phyloP scores from a whole-genome alignment of 2,797 vertebrate genomes.

The Spinus olivaceus region DNA sequence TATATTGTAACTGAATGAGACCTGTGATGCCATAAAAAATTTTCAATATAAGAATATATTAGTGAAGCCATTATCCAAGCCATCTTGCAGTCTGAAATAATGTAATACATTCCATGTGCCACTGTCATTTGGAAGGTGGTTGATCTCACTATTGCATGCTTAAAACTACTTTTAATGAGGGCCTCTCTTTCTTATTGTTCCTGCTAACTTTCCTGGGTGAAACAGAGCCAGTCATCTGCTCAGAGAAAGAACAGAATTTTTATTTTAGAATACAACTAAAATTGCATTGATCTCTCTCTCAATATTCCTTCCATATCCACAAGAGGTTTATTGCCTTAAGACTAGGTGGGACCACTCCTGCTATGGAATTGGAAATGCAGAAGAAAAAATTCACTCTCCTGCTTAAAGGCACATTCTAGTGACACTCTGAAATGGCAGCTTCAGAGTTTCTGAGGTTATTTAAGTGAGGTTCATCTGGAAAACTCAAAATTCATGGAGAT shows the following conservation, averaged over 20 bases:
- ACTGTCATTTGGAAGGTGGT: neutral
- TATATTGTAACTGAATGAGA: neutral
- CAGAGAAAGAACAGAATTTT: neutral
- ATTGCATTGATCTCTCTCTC: neutral
- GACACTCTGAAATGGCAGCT: neutral
- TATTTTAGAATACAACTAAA: neutral
- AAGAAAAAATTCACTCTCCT: neutral
- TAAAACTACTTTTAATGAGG: neutral
- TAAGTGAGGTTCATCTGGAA: neutral
- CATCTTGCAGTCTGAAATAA: slow-evolving; percentile 20
- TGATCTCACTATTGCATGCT: neutral
- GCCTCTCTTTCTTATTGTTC: neutral
- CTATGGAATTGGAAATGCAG: neutral
- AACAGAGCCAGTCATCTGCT: neutral
- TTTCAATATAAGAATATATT: neutral
- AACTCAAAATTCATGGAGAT: neutral
- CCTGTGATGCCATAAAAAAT: neutral
- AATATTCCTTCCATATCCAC: neutral
- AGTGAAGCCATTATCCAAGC: slow-evolving; percentile 13
- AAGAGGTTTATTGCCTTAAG: neutral
- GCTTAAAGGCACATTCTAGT: neutral
- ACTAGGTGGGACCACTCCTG: neutral
- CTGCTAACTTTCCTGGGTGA: neutral
- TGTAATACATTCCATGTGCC: neutral
- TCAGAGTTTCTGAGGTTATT: neutral